These are phyloP conservation scores for Patella caerulea DNA, from an alignment of 2,888 invertebrate species.

Conservation along the genomic window DNA sequence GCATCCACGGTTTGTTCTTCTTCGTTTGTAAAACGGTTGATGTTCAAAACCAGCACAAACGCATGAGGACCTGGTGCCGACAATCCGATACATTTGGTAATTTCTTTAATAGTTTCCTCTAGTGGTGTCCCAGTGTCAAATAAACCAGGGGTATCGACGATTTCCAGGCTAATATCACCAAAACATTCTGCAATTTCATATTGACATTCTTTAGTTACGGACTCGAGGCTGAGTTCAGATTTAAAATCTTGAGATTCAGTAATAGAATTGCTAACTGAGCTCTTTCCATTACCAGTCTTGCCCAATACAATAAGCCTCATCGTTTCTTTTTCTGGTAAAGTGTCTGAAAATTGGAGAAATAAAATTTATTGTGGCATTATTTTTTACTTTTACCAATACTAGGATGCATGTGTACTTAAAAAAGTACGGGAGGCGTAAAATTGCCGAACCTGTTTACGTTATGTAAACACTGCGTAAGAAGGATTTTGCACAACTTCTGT, in stretches of 20 bases:
- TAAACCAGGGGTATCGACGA: conserved; percentile 16
- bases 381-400: too few relatives aligned
- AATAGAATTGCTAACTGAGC: conserved; percentile 8
- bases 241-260: background rate
- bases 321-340: too few relatives aligned
- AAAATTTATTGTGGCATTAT: too few relatives aligned
- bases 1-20: conserved; percentile 15
- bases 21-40: conserved; percentile 17
- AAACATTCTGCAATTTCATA: background rate
- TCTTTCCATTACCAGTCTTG: conserved; percentile 15
- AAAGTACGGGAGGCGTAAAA: too few relatives aligned
- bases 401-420: too few relatives aligned
- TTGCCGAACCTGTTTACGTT: too few relatives aligned
- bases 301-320: background rate
- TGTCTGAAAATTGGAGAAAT: too few relatives aligned
- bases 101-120: conserved; percentile 14
- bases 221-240: background rate
- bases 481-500: too few relatives aligned
- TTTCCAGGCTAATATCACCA: background rate
- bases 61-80: conserved; percentile 22
- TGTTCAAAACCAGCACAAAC: conserved; percentile 13
- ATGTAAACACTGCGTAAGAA: too few relatives aligned
- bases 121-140: conserved; percentile 4
- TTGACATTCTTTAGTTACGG: conserved; percentile 12
- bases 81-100: conserved; percentile 18